A percentile compares a stretch with the other conserved stretches of the same genome.
Evolutionary conservation across 2,113 vertebrate species (phyloP).

Genomic region (Sorex araneus): DNA sequence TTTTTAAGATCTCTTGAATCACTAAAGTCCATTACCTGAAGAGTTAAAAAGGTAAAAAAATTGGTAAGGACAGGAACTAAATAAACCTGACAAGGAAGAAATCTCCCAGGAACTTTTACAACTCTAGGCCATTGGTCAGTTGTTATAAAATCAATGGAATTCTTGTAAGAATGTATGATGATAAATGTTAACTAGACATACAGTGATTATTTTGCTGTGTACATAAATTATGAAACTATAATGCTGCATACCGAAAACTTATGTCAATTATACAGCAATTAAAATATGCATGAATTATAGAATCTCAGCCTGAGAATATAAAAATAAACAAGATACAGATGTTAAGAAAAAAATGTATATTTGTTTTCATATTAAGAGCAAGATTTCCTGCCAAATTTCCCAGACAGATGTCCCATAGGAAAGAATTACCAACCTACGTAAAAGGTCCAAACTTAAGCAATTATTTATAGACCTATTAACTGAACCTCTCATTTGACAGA

Average conservation of each 20-base stretch:
- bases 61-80: slow-evolving; percentile 57
- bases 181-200: not conserved
- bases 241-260: too few relatives aligned
- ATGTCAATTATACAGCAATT: not conserved
- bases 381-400: slow-evolving; percentile 40
- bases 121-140: slow-evolving; percentile 24
- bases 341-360: slow-evolving; percentile 44
- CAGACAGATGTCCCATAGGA: slow-evolving; percentile 31
- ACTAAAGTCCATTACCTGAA: slow-evolving; percentile 45
- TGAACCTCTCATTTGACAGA: slow-evolving; percentile 30
- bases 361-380: slow-evolving; percentile 4
- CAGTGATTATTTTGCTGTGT: not conserved
- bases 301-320: slow-evolving; percentile 49
- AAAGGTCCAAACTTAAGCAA: slow-evolving; percentile 42
- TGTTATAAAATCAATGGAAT: slow-evolving; percentile 56
- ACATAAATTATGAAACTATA: not conserved
- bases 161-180: not conserved
- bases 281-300: slow-evolving; percentile 52
- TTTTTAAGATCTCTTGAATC: slow-evolving; percentile 52
- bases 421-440: not conserved
- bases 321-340: slow-evolving; percentile 53
- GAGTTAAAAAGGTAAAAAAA: slow-evolving; percentile 40
- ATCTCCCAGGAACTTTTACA: slow-evolving; percentile 30
- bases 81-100: slow-evolving; percentile 46
- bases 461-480: slow-evolving; percentile 54